Percentiles rank a stretch among this genome's conserved stretches.
Conservation (phyloP, 2,113 vertebrate genomes). For the Pithys albifrons region DNA sequence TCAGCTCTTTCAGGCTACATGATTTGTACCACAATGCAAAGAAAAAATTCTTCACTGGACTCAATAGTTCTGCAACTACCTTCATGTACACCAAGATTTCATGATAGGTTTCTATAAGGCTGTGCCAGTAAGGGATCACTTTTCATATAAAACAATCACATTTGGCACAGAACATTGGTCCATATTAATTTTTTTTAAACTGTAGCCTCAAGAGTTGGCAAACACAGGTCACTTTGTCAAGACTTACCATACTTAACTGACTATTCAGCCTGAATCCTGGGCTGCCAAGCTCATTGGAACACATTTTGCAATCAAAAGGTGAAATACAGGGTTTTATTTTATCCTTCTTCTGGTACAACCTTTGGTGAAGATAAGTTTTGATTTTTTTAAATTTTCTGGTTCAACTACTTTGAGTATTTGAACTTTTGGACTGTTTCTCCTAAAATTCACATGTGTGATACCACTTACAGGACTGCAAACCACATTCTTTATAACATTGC, state of each 20-base stretch:
- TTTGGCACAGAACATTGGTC: neutral
- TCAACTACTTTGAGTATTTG: neutral
- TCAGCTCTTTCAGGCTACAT: neutral
- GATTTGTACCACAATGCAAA: neutral
- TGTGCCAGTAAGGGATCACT: neutral
- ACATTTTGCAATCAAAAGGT: neutral
- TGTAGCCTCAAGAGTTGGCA: neutral
- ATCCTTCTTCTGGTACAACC: neutral
- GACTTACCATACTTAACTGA: neutral
- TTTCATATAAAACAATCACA: neutral
- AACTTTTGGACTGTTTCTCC: neutral
- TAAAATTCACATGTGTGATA: neutral
- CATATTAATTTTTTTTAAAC: neutral
- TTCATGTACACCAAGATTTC: rapidly evolving
- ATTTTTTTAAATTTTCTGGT: neutral
- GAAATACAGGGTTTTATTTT: neutral
- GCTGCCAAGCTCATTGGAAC: neutral
- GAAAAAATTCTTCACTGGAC: neutral
- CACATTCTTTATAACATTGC: neutral
- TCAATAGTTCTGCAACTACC: neutral
- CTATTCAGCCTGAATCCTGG: neutral
- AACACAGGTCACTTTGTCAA: neutral
- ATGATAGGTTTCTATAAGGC: neutral
- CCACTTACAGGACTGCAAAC: neutral
- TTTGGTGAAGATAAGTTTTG: neutral